Percentiles rank a stretch among this genome's conserved stretches.
Evolutionary conservation across 2,113 vertebrate species (phyloP).

Genomic region (Microcebus jonahi): DNA sequence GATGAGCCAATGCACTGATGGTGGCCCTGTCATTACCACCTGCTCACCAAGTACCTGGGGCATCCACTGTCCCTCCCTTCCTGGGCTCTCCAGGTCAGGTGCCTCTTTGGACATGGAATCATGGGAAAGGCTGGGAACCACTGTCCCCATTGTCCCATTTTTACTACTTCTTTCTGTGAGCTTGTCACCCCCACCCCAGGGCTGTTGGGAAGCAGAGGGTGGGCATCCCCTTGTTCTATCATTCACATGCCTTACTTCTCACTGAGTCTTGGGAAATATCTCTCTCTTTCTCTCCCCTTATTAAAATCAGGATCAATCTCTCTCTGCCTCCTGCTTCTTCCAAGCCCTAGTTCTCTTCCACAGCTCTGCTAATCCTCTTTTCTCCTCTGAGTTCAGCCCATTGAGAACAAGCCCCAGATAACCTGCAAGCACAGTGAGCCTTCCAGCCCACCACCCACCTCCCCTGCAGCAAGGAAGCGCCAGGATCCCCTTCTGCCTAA

Average conservation of each 20-base stretch:
- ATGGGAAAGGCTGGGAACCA: neutral
- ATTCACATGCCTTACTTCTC: too few relatives aligned
- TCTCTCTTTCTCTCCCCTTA: neutral
- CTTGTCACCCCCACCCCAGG: rapidly evolving
- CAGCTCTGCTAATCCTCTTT: neutral
- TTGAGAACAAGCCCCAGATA: neutral
- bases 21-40: neutral
- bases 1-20: neutral
- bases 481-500: neutral
- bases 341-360: neutral
- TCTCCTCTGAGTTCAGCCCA: neutral
- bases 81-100: neutral
- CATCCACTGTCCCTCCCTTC: neutral
- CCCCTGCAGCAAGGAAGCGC: too few relatives aligned
- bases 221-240: rapidly evolving
- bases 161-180: neutral
- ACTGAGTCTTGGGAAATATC: neutral
- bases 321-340: neutral
- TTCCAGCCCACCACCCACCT: too few relatives aligned
- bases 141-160: neutral
- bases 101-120: neutral
- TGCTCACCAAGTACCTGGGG: neutral
- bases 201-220: neutral
- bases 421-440: rapidly evolving
- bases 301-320: neutral